Evolutionary conservation across 2,797 vertebrate genomes (phyloP), one percentile per base, ranked within the genome.

Genomic region (Neoniphon sammara): DNA sequence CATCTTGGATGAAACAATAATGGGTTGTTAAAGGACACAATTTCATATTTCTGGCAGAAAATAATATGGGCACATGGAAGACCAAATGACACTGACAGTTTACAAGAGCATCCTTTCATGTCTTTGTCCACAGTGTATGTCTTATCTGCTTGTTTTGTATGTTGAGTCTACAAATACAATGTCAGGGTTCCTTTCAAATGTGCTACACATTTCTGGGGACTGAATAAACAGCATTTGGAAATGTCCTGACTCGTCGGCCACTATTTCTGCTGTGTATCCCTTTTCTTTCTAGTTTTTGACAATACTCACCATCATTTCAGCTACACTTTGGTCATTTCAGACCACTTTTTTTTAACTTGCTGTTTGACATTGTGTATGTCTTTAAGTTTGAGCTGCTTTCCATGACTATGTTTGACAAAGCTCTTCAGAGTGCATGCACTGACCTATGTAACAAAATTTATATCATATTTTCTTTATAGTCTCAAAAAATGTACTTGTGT

Each of bases 31-130:
- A 52, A 18, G 20, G 18, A 9, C 20, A 52, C 49, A 52, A 20
- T 52, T n/a, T n/a, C 49, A 52, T n/a, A 52, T 52, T 52, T 52
- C 7, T 6, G 15, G 20, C n/a, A 20, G 49, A n/a, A n/a, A 52
- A 52, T 52, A 52, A 20, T 52, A n/a, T 52, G 49, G 49, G 49
- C 49, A 52, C 49, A 52, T 52, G 49, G 49, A 52, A 52, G n/a
- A 6, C 49, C 49, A 52, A n/a, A n/a, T n/a, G 50, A 9, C 50
- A 9, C n/a, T 52, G 50, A 12, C n/a, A 21, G n/a, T 20, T 52
- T 21, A 52, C 50, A 52, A 52, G 50, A 52, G 50, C 50, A 52
- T 52, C 20, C 10, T 52, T 52, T 52, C 50, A 52, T 21, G n/a
- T 20, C 50, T 52, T 52, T 52, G 50, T 52, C 49, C 49, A 52